Percentiles rank a stretch among this genome's conserved stretches.
Conservation (phyloP, 2,888 invertebrate species). For the Idaea biselata region DNA sequence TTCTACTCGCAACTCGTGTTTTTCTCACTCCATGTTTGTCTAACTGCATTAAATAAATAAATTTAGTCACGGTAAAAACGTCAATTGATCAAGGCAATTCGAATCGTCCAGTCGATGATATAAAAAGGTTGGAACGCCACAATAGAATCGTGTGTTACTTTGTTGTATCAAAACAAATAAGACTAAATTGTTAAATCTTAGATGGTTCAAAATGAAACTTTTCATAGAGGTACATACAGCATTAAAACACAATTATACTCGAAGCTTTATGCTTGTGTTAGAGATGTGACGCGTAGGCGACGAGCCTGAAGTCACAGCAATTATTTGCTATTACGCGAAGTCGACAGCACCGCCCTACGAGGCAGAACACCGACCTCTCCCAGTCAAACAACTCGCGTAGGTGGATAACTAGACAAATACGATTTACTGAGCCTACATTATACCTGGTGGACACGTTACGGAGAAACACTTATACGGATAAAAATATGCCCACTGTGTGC, state of each 20-base stretch:
- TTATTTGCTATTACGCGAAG: slow-evolving; percentile 53
- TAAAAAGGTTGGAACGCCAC: slow-evolving; percentile 4
- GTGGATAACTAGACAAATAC: slow-evolving; percentile 24
- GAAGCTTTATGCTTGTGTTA: slow-evolving; percentile 17
- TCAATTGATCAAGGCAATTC: slow-evolving; percentile 30
- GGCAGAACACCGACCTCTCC: slow-evolving; percentile 39
- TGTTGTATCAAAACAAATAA: neutral
- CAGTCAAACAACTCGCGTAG: slow-evolving; percentile 28
- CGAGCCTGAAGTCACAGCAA: slow-evolving; percentile 46
- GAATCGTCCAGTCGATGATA: neutral
- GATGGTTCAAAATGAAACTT: neutral
- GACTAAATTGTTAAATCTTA: neutral
- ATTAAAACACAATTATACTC: neutral
- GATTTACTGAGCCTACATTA: slow-evolving; percentile 7
- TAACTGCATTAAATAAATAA: slow-evolving; percentile 38
- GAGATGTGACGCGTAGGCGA: slow-evolving; percentile 36
- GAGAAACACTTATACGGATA: neutral
- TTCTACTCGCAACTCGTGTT: slow-evolving; percentile 39
- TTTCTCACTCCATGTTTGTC: slow-evolving; percentile 50
- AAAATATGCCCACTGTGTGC: neutral
- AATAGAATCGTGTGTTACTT: slow-evolving; percentile 5
- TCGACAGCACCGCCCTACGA: slow-evolving; percentile 46
- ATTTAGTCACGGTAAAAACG: slow-evolving; percentile 48
- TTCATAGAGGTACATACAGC: neutral
- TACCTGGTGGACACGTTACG: neutral